phyloP scores from a whole-genome alignment of 2,888 invertebrate species.

The Pollenia angustigena region DNA sequence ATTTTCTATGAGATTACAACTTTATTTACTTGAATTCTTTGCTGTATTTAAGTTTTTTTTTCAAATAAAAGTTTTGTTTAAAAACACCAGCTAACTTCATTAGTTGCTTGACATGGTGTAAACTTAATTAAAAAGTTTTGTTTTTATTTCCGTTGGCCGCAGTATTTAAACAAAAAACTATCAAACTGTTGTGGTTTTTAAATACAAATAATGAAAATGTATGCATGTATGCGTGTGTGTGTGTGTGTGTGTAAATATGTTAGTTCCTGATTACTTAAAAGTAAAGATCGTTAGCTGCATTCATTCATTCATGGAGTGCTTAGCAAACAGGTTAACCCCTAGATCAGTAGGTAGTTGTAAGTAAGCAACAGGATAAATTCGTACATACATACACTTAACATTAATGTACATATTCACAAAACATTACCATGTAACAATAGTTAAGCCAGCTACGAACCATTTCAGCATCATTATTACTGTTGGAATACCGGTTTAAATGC shows the following conservation, averaged over 20 bases:
- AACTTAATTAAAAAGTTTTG: constrained; percentile 70
- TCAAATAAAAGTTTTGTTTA: constrained; percentile 4
- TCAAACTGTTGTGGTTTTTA: constrained; percentile 48
- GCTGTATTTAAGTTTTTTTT: neutral
- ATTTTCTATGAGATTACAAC: too few species aligned
- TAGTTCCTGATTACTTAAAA: neutral
- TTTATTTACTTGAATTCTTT: too few species aligned
- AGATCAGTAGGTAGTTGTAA: neutral
- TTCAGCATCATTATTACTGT: constrained; percentile 14
- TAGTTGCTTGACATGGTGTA: constrained; percentile 67
- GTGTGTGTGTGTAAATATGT: constrained; percentile 26
- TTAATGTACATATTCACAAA: neutral
- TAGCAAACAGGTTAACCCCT: neutral
- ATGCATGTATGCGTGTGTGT: constrained; percentile 12
- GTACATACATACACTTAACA: constrained; percentile 29
- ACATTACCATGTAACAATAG: neutral
- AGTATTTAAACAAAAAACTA: constrained; percentile 34
- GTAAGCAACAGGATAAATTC: constrained; percentile 1
- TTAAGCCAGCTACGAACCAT: constrained; percentile 21
- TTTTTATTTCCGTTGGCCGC: constrained; percentile 64
- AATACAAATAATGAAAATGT: neutral
- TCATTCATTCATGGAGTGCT: neutral
- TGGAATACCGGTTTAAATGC: constrained; percentile 28
- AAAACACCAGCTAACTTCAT: constrained; percentile 52
- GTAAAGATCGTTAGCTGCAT: constrained; percentile 19